Conservation (phyloP, 2,113 vertebrate genomes). For the Prinia subflava region DNA sequence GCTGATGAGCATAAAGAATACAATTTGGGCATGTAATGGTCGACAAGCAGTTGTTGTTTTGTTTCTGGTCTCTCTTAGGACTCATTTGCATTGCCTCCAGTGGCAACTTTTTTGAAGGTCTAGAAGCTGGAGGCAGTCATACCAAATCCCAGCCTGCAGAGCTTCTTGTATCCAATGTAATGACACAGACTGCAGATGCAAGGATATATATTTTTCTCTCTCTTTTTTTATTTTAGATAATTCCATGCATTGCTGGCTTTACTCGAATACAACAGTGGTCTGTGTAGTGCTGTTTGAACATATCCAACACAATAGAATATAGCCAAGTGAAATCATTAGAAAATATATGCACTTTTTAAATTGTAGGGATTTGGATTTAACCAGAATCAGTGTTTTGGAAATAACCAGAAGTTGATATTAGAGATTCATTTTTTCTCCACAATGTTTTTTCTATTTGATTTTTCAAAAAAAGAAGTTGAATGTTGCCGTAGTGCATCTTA, state of each 20-base stretch:
- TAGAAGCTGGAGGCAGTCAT: constrained; percentile 25
- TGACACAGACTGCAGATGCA: background rate
- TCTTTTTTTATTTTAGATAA: background rate
- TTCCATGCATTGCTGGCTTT: background rate
- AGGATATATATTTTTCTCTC: background rate
- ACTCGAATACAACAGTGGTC: background rate
- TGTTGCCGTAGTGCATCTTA: background rate
- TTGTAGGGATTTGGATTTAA: background rate
- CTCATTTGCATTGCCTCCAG: constrained; percentile 56
- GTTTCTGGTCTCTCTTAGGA: constrained; percentile 57
- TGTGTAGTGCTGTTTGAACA: background rate
- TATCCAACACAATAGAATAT: background rate
- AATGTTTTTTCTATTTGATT: background rate
- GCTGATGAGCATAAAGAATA: constrained; percentile 53
- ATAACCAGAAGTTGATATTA: background rate
- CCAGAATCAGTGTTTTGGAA: background rate
- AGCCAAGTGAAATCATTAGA: background rate
- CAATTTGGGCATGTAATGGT: constrained; percentile 56
- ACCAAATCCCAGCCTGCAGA: constrained; percentile 16
- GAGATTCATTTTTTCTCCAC: rapidly evolving
- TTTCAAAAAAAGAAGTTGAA: background rate
- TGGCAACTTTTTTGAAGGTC: constrained; percentile 40
- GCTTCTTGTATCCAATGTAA: background rate
- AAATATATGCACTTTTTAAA: background rate
- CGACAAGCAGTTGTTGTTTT: constrained; percentile 60